Conservation (phyloP, 1,140 invertebrate genomes). For the Hesperophylax magnus region DNA sequence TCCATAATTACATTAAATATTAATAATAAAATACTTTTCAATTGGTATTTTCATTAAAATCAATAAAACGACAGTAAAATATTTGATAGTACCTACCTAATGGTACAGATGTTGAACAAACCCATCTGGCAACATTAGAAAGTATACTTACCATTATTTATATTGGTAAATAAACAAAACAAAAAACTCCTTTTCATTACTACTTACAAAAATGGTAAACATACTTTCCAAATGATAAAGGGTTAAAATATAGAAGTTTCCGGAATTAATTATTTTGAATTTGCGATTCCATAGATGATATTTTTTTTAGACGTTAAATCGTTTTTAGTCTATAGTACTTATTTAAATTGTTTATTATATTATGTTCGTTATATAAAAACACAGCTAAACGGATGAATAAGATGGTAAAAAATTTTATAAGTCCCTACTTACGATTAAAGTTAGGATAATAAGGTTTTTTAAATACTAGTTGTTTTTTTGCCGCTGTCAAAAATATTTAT, state of each 20-base stretch:
- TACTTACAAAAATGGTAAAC: constrained; percentile 8
- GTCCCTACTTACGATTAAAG: constrained; percentile 48
- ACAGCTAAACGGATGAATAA: constrained; percentile 41
- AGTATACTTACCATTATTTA: too few species aligned
- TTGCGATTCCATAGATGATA: background rate
- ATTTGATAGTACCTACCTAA: too few species aligned
- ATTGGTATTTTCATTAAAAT: constrained; percentile 8
- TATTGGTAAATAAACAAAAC: too few species aligned
- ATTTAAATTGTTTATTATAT: constrained; percentile 6
- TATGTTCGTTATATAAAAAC: constrained; percentile 23
- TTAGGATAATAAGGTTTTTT: constrained; percentile 13
- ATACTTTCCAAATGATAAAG: background rate
- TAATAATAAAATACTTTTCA: constrained; percentile 20
- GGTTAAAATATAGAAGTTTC: too few species aligned
- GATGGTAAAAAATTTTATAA: constrained; percentile 55
- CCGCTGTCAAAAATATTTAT: too few species aligned
- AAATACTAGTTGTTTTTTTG: background rate
- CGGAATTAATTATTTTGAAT: too few species aligned
- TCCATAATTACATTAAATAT: constrained; percentile 33
- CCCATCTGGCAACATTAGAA: too few species aligned
- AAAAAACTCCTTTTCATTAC: background rate
- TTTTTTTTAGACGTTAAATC: background rate
- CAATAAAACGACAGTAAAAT: background rate
- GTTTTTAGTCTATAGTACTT: background rate
- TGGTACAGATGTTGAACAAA: too few species aligned